Percentiles rank a stretch among this genome's conserved stretches.
Conservation (phyloP, 1,140 invertebrate species). For the Zaprionus vittiger region DNA sequence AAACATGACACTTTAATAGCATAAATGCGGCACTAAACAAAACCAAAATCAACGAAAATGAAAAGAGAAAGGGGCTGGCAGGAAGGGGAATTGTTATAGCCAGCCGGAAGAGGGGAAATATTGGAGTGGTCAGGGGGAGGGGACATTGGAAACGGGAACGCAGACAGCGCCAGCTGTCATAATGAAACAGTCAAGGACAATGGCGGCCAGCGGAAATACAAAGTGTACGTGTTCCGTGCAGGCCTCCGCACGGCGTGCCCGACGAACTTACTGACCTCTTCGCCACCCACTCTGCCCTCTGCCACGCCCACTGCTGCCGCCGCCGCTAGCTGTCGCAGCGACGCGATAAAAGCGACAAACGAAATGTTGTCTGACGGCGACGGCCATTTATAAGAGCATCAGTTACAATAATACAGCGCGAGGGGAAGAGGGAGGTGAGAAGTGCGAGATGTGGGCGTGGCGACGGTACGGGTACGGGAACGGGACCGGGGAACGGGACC, state of each 20-base stretch:
- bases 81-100: conserved; percentile 10
- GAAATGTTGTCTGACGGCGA: conserved; percentile 71
- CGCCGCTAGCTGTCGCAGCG: conserved; percentile 35
- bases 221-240: conserved; percentile 66
- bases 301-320: conserved; percentile 1
- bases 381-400: conserved; percentile 80
- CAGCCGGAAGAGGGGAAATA: not conserved
- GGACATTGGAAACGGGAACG: not conserved
- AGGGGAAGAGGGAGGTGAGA: not conserved
- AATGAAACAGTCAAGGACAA: conserved; percentile 83
- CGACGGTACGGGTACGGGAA: not conserved
- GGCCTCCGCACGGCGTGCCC: conserved; percentile 24
- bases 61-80: not conserved
- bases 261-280: conserved; percentile 6
- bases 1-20: conserved; percentile 80
- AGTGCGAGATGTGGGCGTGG: conserved; percentile 45
- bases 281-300: not conserved
- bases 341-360: conserved; percentile 77
- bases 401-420: conserved; percentile 76
- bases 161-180: conserved; percentile 70
- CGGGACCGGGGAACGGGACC: too few relatives aligned
- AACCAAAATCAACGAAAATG: conserved; percentile 75
- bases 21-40: conserved; percentile 81
- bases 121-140: not conserved
- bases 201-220: conserved; percentile 72